Percentiles rank a stretch among this genome's conserved stretches.
Conservation (phyloP, 2,888 invertebrate genomes). For the Automeris io region DNA sequence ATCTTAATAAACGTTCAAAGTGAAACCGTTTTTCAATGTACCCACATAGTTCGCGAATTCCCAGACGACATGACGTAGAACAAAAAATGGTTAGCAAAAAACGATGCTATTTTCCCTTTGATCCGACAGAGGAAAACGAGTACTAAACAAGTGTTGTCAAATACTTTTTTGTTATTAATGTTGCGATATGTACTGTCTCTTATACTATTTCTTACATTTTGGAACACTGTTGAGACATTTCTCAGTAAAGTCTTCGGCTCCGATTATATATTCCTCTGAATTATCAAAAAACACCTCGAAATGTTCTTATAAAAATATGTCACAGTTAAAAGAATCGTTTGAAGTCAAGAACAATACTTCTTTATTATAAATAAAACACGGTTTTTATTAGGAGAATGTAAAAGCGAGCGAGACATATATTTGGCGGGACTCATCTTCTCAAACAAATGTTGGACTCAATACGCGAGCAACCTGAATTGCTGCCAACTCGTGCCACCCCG, state of each 20-base stretch:
- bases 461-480: conserved; percentile 47
- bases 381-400: background rate
- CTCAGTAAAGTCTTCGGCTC: too few relatives aligned
- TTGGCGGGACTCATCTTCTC: conserved; percentile 45
- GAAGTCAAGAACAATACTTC: background rate
- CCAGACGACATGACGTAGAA: conserved; percentile 11
- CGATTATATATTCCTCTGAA: too few relatives aligned
- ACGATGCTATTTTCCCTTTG: background rate
- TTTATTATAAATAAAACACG: conserved; percentile 2
- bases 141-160: background rate
- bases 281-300: too few relatives aligned
- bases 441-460: conserved; percentile 65
- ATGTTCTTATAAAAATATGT: too few relatives aligned
- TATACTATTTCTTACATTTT: too few relatives aligned
- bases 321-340: background rate
- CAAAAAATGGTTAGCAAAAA: conserved; percentile 13
- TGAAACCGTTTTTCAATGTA: background rate
- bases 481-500: conserved; percentile 51
- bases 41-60: conserved; percentile 4
- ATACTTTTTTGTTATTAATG: too few relatives aligned
- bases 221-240: too few relatives aligned
- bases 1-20: conserved; percentile 20
- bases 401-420: conserved; percentile 26
- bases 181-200: too few relatives aligned
- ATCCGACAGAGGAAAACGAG: background rate